These are phyloP conservation scores for Carcharodon carcharias DNA, from an alignment of 2,797 vertebrate species.

Conservation along the genomic window DNA sequence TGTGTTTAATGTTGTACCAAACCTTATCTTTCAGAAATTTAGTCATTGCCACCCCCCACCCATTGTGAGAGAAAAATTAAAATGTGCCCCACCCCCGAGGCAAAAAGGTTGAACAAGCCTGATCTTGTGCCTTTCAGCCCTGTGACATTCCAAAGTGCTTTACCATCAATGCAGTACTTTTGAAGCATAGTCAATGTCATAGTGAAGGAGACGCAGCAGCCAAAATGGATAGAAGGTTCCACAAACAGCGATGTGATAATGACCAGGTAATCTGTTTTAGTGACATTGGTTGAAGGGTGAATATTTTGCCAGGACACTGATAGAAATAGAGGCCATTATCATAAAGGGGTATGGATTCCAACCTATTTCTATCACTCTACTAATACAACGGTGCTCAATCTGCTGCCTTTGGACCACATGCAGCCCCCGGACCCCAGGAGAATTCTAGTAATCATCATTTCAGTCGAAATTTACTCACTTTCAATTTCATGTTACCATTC, in stretches of 20 bases:
- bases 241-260: not conserved
- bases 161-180: not conserved
- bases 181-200: not conserved
- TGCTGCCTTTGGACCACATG: not conserved
- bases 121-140: not conserved
- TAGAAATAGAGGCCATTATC: not conserved
- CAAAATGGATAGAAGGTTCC: not conserved
- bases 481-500: not conserved
- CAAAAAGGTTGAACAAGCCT: too few species aligned
- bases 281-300: not conserved
- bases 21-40: too few species aligned
- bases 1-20: too few species aligned
- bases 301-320: not conserved
- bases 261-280: not conserved
- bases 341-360: not conserved
- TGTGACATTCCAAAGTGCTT: not conserved
- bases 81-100: too few species aligned
- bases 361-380: too few species aligned
- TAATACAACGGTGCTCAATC: not conserved
- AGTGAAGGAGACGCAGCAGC: not conserved
- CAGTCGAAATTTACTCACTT: not conserved
- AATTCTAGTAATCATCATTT: not conserved
- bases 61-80: too few species aligned
- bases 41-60: too few species aligned
- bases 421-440: not conserved